Evolutionary conservation across 2,797 vertebrate species (phyloP).

Genomic region (Chrysocyon brachyurus): DNA sequence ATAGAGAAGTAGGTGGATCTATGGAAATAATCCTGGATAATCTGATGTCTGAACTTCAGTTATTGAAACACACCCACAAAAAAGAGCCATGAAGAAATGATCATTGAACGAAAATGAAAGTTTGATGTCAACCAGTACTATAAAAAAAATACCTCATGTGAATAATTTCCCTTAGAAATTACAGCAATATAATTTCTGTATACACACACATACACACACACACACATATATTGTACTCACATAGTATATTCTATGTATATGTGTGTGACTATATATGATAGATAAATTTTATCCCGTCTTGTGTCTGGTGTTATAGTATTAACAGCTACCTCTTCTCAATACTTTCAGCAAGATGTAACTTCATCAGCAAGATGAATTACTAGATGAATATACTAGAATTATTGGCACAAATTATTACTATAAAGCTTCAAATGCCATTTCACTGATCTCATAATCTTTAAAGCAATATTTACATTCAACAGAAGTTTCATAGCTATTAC

Average conservation of each 20-base stretch:
- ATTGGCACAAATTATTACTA: not conserved
- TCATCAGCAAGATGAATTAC: not conserved
- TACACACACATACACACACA: not conserved
- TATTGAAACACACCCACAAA: not conserved
- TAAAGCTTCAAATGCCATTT: not conserved
- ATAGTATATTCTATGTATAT: not conserved
- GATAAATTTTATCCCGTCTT: not conserved
- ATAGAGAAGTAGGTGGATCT: not conserved
- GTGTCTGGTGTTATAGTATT: not conserved
- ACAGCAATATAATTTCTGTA: not conserved
- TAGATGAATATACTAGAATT: not conserved
- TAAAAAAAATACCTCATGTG: not conserved
- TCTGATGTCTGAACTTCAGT: not conserved
- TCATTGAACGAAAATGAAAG: not conserved
- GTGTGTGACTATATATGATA: not conserved
- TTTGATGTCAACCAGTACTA: not conserved
- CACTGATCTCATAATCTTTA: not conserved
- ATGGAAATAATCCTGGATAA: rapidly evolving
- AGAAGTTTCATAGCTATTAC: not conserved
- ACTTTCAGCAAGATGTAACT: not conserved
- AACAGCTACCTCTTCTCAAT: not conserved
- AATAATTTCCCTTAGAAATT: not conserved
- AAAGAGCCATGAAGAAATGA: not conserved
- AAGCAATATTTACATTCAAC: not conserved
- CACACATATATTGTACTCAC: not conserved